phyloP scores from a whole-genome alignment of 2,888 invertebrate species.

The Diarsia mendica region DNA sequence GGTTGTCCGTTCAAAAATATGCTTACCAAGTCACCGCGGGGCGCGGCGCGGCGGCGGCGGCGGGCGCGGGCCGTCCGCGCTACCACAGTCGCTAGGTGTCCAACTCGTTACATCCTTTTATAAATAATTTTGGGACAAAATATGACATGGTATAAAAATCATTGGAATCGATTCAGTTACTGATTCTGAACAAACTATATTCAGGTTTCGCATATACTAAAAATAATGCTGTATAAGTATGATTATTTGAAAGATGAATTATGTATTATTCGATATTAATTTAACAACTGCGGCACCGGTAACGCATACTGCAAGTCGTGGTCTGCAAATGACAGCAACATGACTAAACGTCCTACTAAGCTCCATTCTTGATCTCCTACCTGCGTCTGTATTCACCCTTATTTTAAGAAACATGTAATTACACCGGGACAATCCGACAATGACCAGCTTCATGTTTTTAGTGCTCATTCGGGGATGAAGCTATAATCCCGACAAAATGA shows the following conservation, averaged over 20 bases:
- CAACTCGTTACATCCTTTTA: too few species aligned
- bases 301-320: background rate
- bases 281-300: background rate
- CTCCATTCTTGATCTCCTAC: background rate
- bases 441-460: conserved; percentile 77
- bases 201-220: too few species aligned
- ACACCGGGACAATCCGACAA: conserved; percentile 67
- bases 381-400: conserved; percentile 10
- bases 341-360: background rate
- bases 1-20: too few species aligned
- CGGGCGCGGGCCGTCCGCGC: too few species aligned
- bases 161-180: too few species aligned
- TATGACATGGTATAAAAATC: too few species aligned
- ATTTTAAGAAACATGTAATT: conserved; percentile 68
- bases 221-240: too few species aligned
- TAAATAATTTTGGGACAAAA: too few species aligned
- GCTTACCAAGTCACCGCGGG: too few species aligned
- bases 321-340: background rate
- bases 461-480: conserved; percentile 76
- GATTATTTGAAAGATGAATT: background rate
- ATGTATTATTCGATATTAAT: background rate
- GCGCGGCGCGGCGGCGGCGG: too few species aligned
- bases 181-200: too few species aligned
- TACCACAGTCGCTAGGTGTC: too few species aligned
- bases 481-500: conserved; percentile 79